phyloP scores from a whole-genome alignment of 2,113 vertebrate species.

The Hemiscyllium ocellatum region DNA sequence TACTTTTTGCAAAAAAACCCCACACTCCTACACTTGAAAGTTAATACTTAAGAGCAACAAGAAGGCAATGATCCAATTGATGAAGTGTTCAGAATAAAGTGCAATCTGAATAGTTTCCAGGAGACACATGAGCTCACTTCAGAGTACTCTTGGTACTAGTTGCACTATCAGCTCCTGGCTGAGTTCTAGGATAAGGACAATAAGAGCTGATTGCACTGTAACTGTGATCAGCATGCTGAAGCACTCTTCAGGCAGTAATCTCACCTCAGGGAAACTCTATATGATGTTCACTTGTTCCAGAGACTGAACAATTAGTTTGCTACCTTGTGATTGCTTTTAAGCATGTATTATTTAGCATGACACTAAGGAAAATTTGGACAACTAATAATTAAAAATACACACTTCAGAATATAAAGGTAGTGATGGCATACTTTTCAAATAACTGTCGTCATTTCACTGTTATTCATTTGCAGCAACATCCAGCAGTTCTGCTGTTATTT shows the following conservation, averaged over 20 bases:
- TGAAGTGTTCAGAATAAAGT: too few relatives aligned
- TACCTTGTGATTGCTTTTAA: not conserved
- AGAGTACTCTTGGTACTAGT: not conserved
- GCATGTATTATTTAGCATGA: not conserved
- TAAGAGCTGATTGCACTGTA: not conserved
- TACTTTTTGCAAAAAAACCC: not conserved
- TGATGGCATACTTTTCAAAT: not conserved
- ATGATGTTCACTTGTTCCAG: not conserved
- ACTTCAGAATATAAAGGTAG: not conserved
- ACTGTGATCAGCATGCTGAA: not conserved
- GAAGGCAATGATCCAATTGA: too few relatives aligned
- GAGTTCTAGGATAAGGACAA: not conserved
- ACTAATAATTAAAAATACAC: not conserved
- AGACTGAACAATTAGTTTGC: not conserved
- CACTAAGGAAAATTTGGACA: not conserved
- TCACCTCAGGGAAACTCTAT: not conserved
- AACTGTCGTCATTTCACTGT: not conserved
- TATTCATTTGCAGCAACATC: conserved; percentile 71
- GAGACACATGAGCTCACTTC: not conserved
- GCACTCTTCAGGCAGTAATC: not conserved
- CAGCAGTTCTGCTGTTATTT: conserved; percentile 97
- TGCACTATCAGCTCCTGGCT: not conserved
- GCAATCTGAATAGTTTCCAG: too few relatives aligned
- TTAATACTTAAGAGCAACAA: too few relatives aligned
- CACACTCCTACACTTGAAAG: too few relatives aligned